Conservation (phyloP, 1,140 invertebrate species). For the Diabrotica virgifera region DNA sequence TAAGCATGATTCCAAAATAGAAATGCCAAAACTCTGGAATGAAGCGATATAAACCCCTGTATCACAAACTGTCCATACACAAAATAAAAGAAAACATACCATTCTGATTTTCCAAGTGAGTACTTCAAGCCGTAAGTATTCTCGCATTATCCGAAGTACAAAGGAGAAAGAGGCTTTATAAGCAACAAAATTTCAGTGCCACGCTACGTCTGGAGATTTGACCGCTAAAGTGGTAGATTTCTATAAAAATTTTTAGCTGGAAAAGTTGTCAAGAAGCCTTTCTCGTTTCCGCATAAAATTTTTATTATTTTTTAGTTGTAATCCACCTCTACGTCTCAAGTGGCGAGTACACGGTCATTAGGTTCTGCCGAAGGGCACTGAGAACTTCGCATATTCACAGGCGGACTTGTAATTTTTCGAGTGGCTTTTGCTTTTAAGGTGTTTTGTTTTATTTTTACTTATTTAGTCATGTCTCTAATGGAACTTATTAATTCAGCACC, state of each 20-base stretch:
- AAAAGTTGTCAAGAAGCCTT: background rate
- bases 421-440: too few relatives aligned
- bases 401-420: background rate
- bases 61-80: too few relatives aligned
- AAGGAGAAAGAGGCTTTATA: background rate
- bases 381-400: background rate
- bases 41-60: too few relatives aligned
- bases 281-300: slow-evolving; percentile 8
- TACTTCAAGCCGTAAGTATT: background rate
- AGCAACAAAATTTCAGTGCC: background rate
- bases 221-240: background rate
- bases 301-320: slow-evolving; percentile 9
- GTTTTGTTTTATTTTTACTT: too few relatives aligned
- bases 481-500: too few relatives aligned
- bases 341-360: slow-evolving; percentile 10
- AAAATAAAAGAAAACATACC: too few relatives aligned
- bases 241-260: background rate
- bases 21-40: too few relatives aligned
- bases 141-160: slow-evolving; percentile 1
- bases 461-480: too few relatives aligned
- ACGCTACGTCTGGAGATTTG: background rate
- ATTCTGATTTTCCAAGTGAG: background rate
- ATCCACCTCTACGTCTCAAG: slow-evolving; percentile 1
- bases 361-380: slow-evolving; percentile 5
- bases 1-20: too few relatives aligned